Evolutionary conservation across 2,797 vertebrate species (phyloP), one percentile per base, ranked within the genome.

Genomic region (Dallia pectoralis): DNA sequence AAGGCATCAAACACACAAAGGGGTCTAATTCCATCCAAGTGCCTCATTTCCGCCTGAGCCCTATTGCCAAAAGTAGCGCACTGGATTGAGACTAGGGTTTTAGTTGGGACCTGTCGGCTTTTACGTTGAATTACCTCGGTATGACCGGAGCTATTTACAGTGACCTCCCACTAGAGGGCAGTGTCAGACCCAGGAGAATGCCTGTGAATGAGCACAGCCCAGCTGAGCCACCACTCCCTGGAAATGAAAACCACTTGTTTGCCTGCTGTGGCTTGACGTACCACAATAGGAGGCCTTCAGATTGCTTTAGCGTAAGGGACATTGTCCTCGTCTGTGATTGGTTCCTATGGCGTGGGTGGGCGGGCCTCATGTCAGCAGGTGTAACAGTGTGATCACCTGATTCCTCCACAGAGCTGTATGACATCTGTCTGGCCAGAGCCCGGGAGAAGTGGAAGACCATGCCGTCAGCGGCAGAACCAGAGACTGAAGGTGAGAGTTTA

Each of bases 351-450:
- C 5, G 4, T 9, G 36, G 4, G 5, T 40, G 36, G 6, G 6
- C 36, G 36, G 36, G 9, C 4, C 36, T 40, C 36, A 40, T 40
- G 29, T 18, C 9, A n/a, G 32, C 22, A n/a, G 6, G 16, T 14
- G n/a, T 27, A 9, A 62, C 14, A 25, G 25, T 70, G 36, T 67
- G 61, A 29, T 4, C 29, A 18, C 5, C 4, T 63, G 5, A 63
- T 66, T 36, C 36, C 33, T 62, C 87, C 80, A 49, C 91, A 98
- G 97, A 98, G 69, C 93, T 98, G 22, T 98, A 96, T 33, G 92
- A 93, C 79, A 98, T 98, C 89, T 98, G 96, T 59, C 87, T 98
- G 68, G 86, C 96, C 73, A 94, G 97, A 71, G 97, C 97, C 0
- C 97, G 94, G 86, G 97, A 97, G 87, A 94, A 95, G 79, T 98